phyloP scores from a whole-genome alignment of 2,888 invertebrate species.

The Laspeyria flexula region DNA sequence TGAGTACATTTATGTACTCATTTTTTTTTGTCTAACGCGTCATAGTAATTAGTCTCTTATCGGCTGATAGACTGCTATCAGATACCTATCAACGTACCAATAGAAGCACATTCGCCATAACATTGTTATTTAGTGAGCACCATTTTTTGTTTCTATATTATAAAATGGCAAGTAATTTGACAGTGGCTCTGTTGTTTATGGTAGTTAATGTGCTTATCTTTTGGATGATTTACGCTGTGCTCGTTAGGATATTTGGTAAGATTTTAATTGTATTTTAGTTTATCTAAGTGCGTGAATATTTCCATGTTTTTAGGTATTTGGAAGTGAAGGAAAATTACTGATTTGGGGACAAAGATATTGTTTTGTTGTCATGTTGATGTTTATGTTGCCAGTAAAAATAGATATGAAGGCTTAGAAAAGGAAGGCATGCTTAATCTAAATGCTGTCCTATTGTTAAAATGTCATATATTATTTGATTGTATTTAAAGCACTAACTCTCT shows the following conservation, averaged over 20 bases:
- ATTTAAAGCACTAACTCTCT: too few relatives aligned
- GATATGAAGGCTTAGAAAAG: too few relatives aligned
- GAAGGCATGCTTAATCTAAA: too few relatives aligned
- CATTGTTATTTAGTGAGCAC: conserved; percentile 2
- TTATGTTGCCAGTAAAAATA: too few relatives aligned
- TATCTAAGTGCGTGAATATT: too few relatives aligned
- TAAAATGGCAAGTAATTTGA: conserved; percentile 53
- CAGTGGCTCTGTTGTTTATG: conserved; percentile 60
- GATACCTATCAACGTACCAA: conserved; percentile 21
- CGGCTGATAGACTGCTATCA: conserved; percentile 35
- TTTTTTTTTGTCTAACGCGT: conserved; percentile 1
- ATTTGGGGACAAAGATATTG: too few relatives aligned
- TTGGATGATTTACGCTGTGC: conserved; percentile 62
- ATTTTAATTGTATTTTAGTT: conserved; percentile 12
- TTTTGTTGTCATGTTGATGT: too few relatives aligned
- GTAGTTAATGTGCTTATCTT: conserved; percentile 61
- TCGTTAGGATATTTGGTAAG: conserved; percentile 69
- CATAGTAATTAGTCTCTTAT: conserved; percentile 41
- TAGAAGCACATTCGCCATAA: conserved; percentile 2
- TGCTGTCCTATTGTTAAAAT: too few relatives aligned
- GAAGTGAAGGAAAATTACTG: too few relatives aligned
- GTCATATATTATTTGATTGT: too few relatives aligned
- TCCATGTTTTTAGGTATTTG: too few relatives aligned
- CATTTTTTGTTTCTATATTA: background rate
- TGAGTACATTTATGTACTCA: too few relatives aligned